These are phyloP conservation scores for Agrotis clavis DNA, from an alignment of 2,888 invertebrate genomes.

Conservation along the genomic window DNA sequence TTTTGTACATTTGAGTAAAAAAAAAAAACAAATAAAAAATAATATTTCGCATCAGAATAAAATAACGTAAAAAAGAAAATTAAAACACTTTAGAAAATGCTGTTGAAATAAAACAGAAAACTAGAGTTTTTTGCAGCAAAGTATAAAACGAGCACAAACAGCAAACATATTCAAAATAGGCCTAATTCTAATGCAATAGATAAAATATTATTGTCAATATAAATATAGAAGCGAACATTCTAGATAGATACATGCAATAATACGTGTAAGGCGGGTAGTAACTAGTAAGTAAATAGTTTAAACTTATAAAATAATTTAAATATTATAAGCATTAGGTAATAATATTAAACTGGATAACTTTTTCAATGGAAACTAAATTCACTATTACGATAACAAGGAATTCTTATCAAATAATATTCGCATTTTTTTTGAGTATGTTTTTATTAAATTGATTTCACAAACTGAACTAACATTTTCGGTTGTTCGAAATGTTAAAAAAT, in stretches of 20 bases:
- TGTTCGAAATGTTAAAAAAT: too few species aligned
- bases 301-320: conserved; percentile 33
- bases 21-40: background rate
- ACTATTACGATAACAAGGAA: too few species aligned
- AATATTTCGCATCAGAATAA: background rate
- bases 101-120: conserved; percentile 33
- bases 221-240: conserved; percentile 34
- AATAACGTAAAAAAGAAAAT: background rate
- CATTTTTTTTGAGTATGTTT: background rate
- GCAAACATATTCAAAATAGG: conserved; percentile 11
- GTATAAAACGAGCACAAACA: conserved; percentile 9
- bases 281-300: conserved; percentile 49
- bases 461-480: too few species aligned
- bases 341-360: conserved; percentile 34
- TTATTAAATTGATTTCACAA: too few species aligned
- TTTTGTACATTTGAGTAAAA: background rate
- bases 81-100: conserved; percentile 15
- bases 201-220: background rate
- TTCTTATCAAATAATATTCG: background rate
- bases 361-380: conserved; percentile 18
- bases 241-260: conserved; percentile 49
- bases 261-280: conserved; percentile 57
- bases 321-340: conserved; percentile 40
- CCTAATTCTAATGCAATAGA: background rate
- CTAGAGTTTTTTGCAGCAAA: background rate